Percentiles rank a stretch among this genome's conserved stretches.
These are phyloP conservation scores for Entosphenus tridentatus DNA, from an alignment of 2,113 vertebrate species.

Conservation along the genomic window DNA sequence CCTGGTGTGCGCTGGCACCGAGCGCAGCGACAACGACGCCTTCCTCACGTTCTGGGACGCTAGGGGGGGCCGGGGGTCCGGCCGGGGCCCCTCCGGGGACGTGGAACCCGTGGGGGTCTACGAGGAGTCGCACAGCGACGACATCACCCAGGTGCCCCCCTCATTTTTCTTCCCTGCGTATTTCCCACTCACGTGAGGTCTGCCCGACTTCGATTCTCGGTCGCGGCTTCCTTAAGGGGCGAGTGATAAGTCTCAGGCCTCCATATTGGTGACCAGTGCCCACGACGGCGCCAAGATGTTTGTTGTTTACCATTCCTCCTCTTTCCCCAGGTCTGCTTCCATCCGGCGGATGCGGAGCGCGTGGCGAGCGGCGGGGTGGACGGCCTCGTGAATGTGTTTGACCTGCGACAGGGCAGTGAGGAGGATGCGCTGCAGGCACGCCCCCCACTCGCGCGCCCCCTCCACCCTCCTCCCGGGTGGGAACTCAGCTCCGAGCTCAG, in stretches of 20 bases:
- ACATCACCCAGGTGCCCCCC: constrained; percentile 42
- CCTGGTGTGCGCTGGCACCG: constrained; percentile 60
- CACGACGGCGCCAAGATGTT: no score
- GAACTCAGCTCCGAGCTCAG: no score
- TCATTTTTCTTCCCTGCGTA: no score
- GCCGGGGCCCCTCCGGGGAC: neutral
- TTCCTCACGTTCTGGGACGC: constrained; percentile 77
- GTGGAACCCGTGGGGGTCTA: constrained; percentile 45
- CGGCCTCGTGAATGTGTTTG: constrained; percentile 72
- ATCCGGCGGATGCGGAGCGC: constrained; percentile 37
- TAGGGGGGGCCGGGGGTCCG: constrained; percentile 17
- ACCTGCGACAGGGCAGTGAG: constrained; percentile 44
- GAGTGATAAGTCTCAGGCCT: no score
- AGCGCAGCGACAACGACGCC: constrained; percentile 36
- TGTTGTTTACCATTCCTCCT: neutral
- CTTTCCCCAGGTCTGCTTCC: constrained; percentile 45
- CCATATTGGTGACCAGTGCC: no score
- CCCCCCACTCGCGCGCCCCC: no score
- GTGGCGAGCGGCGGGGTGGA: constrained; percentile 52
- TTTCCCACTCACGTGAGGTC: no score
- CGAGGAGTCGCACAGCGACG: constrained; percentile 74
- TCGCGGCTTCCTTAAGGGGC: no score
- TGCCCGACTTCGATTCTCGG: no score
- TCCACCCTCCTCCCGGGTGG: no score
- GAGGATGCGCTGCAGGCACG: constrained; percentile 43